Evolutionary conservation across 2,113 vertebrate genomes (phyloP), one percentile per base, ranked within the genome.

Genomic region (Macrotis lagotis): DNA sequence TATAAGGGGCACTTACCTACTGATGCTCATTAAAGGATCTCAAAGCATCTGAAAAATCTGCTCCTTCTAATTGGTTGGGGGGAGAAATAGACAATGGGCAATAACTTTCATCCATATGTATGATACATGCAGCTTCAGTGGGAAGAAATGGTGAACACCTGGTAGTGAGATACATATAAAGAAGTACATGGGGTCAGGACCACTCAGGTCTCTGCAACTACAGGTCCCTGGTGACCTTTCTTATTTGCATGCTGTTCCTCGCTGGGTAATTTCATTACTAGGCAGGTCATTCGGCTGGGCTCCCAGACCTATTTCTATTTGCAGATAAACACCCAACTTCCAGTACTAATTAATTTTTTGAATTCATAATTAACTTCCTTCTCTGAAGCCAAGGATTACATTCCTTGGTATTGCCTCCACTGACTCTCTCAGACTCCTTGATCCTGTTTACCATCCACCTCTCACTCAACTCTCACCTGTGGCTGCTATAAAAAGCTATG

Each of bases 31-130:
- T 88, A 91, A 91, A 91, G 50, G 83, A 88, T 51, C 95, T 89
- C 50, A 28, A 24, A 92, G 91, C 74, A 8, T 25, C 0, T 16
- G 2, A 10, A 48, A 59, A 25, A 10, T 22, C 52, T 1, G 0
- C 47, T 91, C 48, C 90, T 53, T 10, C 14, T 19, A 3, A 74
- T 19, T 74, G 1, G 47, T 51, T 91, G 1, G 51, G 48, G n/a
- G 74, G 50, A 93, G 55, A 96, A 91, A 90, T 90, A 88, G n/a
- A 95, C 74, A 91, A 90, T 88, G 92, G 51, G 92, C 91, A 91
- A 93, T 92, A 96, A 90, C 93, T 91, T 96, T 50, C 93, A 96
- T 94, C 93, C 92, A 89, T 97, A 94, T 95, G 88, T 93, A 93
- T 90, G 83, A 96, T 48, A 50, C 50, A 89, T 89, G 92, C 93